Percentiles rank a stretch among this genome's conserved stretches.
These are phyloP conservation scores for Hemiscyllium ocellatum DNA, from an alignment of 2,113 vertebrate species.

Conservation along the genomic window DNA sequence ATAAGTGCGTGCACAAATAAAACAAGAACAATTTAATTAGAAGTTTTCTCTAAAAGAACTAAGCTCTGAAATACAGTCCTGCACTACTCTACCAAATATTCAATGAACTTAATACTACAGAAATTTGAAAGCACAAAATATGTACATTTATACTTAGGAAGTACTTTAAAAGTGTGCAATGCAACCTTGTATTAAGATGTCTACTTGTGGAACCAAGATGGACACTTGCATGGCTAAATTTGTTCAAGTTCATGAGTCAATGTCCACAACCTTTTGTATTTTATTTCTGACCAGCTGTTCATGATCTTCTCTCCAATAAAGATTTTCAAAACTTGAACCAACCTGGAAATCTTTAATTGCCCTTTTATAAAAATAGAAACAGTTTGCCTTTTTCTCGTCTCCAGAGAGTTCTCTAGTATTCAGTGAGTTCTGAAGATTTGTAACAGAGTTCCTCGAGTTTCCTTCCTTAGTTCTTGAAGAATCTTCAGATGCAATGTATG, in stretches of 20 bases:
- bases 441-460: not conserved
- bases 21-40: not conserved
- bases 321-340: not conserved
- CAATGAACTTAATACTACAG: not conserved
- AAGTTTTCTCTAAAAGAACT: not conserved
- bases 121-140: not conserved
- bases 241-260: not conserved
- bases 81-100: not conserved
- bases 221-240: not conserved
- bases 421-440: not conserved
- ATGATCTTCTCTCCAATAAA: not conserved
- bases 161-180: not conserved
- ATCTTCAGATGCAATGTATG: not conserved
- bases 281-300: not conserved
- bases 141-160: not conserved
- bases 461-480: not conserved
- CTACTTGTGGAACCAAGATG: not conserved
- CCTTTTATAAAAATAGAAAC: not conserved
- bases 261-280: not conserved
- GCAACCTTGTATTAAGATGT: not conserved
- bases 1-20: not conserved
- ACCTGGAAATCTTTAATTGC: not conserved
- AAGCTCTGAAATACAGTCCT: not conserved
- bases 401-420: not conserved
- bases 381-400: not conserved